A percentile compares a stretch with the other conserved stretches of the same genome.
These are phyloP conservation scores for Peromyscus maniculatus DNA, from an alignment of 2,113 vertebrate genomes.

Conservation along the genomic window DNA sequence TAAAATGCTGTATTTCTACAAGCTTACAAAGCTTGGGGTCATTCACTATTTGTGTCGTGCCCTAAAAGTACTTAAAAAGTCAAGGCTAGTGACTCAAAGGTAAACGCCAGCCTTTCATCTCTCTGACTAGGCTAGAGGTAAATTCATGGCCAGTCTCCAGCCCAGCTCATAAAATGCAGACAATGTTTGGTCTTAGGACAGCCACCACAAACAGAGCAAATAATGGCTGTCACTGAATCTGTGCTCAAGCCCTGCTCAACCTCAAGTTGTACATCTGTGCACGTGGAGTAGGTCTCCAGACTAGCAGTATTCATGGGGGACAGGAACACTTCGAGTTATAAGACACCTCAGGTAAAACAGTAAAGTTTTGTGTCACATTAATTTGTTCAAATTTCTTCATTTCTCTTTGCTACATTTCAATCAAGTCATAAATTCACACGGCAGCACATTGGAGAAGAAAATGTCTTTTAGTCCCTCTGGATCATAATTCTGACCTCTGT, in stretches of 20 bases:
- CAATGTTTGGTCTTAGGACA: conserved; percentile 1
- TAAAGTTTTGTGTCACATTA: background rate
- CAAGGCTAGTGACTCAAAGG: conserved; percentile 70
- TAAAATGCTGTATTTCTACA: background rate
- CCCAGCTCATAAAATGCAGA: conserved; percentile 4
- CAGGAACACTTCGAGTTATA: background rate
- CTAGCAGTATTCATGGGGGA: too few relatives aligned
- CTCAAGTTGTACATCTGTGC: background rate
- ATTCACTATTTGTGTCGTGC: conserved; percentile 19
- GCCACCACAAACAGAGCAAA: background rate
- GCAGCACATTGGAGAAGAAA: background rate
- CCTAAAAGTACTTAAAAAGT: conserved; percentile 61
- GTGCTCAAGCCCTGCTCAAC: background rate
- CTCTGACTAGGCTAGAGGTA: conserved; percentile 62
- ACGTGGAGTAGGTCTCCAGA: background rate
- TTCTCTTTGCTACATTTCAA: conserved; percentile 1
- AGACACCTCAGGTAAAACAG: background rate
- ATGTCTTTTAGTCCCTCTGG: background rate
- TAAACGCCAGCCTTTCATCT: conserved; percentile 81
- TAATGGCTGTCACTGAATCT: background rate
- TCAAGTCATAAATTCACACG: background rate
- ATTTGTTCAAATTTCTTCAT: background rate
- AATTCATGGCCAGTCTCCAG: conserved; percentile 63
- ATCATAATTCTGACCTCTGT: background rate
- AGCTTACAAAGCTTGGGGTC: background rate